These are phyloP conservation scores for Trisateles emortualis DNA, from an alignment of 2,888 invertebrate species.

Conservation along the genomic window DNA sequence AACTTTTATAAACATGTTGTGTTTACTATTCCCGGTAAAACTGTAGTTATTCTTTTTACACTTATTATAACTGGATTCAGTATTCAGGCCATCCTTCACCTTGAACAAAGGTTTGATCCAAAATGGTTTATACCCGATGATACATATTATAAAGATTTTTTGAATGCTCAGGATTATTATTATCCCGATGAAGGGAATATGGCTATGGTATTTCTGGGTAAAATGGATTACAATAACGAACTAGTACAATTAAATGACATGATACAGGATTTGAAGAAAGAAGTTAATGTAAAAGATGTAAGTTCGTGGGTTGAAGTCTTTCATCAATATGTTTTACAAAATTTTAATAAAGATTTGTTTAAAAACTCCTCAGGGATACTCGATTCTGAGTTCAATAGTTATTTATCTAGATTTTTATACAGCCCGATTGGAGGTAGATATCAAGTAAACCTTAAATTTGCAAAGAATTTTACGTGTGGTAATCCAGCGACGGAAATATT, in stretches of 20 bases:
- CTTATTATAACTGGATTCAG: slow-evolving; percentile 87
- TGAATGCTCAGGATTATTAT: slow-evolving; percentile 83
- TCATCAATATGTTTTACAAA: slow-evolving; percentile 86
- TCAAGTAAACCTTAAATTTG: slow-evolving; percentile 90
- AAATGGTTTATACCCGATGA: slow-evolving; percentile 92
- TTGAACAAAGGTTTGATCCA: slow-evolving; percentile 93
- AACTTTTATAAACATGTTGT: slow-evolving; percentile 88
- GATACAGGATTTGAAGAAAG: slow-evolving; percentile 80
- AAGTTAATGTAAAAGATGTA: slow-evolving; percentile 84
- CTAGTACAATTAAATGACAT: slow-evolving; percentile 87
- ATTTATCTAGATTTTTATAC: slow-evolving; percentile 90
- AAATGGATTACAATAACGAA: slow-evolving; percentile 89
- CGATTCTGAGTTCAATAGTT: slow-evolving; percentile 86
- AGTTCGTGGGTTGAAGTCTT: slow-evolving; percentile 90
- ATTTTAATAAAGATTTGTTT: slow-evolving; percentile 78
- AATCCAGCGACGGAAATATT: slow-evolving; percentile 84
- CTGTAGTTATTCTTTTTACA: slow-evolving; percentile 87
- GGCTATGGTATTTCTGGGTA: slow-evolving; percentile 89
- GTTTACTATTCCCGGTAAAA: slow-evolving; percentile 89
- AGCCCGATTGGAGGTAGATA: slow-evolving; percentile 90
- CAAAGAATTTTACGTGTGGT: slow-evolving; percentile 88
- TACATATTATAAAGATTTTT: slow-evolving; percentile 89
- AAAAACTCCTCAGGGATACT: slow-evolving; percentile 81
- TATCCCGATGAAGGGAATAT: slow-evolving; percentile 89
- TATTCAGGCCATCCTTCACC: slow-evolving; percentile 86